Conservation (phyloP, 2,113 vertebrate genomes). For the Lepus europaeus region DNA sequence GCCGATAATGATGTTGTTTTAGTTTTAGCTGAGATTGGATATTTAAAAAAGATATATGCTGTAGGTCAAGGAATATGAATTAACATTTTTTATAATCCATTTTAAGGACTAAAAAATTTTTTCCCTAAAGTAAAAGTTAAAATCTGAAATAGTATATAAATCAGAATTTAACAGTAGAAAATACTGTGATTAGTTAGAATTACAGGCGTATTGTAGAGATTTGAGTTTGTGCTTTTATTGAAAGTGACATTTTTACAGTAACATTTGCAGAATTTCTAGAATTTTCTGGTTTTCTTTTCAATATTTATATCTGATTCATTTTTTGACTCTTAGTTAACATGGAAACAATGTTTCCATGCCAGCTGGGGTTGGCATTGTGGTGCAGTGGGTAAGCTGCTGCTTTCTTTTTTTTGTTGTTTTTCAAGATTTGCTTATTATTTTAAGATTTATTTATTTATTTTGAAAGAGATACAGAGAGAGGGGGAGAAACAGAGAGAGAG, state of each 20-base stretch:
- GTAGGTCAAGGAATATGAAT: background rate
- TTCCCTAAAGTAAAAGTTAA: conserved; percentile 41
- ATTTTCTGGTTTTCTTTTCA: conserved; percentile 23
- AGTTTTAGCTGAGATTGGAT: background rate
- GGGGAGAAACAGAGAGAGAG: no score
- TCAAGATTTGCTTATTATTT: no score
- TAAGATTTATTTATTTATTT: no score
- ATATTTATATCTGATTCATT: background rate
- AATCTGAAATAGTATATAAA: background rate
- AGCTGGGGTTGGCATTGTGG: no score
- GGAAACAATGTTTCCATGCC: background rate
- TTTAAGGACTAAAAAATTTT: conserved; percentile 29
- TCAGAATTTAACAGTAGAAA: background rate
- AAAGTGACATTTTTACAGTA: background rate
- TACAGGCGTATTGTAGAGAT: background rate
- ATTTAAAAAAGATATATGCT: background rate
- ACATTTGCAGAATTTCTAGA: background rate
- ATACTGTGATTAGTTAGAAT: background rate
- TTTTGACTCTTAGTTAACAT: background rate
- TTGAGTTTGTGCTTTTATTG: background rate
- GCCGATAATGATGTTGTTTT: background rate
- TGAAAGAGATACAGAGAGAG: no score
- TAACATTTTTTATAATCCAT: background rate
- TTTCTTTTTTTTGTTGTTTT: no score
- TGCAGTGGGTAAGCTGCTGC: no score